Percentiles rank a stretch among this genome's conserved stretches.
These are phyloP conservation scores for Polia nebulosa DNA, from an alignment of 2,888 invertebrate species.

Conservation along the genomic window DNA sequence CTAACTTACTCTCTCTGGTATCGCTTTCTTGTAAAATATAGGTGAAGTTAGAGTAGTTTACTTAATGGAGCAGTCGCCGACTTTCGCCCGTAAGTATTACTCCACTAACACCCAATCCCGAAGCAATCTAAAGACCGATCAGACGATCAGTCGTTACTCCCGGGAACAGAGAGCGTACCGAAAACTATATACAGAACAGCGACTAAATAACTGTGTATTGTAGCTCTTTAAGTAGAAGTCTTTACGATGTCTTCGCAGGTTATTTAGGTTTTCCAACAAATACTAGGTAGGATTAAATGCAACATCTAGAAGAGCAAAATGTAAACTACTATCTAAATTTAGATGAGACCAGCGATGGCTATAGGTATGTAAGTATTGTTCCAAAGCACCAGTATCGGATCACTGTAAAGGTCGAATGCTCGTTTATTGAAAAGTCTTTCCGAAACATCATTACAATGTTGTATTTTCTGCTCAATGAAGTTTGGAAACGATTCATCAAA, in stretches of 20 bases:
- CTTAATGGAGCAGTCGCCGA: slow-evolving; percentile 80
- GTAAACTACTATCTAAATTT: not conserved
- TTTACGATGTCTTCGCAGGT: not conserved
- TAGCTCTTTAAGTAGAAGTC: not conserved
- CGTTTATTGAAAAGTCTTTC: too few relatives aligned
- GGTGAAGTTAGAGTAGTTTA: slow-evolving; percentile 81
- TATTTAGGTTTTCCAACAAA: slow-evolving; percentile 13
- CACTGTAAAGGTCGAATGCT: too few relatives aligned
- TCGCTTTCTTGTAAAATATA: slow-evolving; percentile 82
- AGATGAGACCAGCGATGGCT: too few relatives aligned
- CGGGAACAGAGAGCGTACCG: slow-evolving; percentile 12
- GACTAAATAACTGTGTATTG: slow-evolving; percentile 11
- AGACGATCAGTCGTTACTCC: slow-evolving; percentile 56
- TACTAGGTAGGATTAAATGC: not conserved
- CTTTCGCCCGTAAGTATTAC: slow-evolving; percentile 65
- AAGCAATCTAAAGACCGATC: slow-evolving; percentile 78
- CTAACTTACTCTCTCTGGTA: slow-evolving; percentile 74
- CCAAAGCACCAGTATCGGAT: too few relatives aligned
- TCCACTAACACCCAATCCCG: slow-evolving; percentile 73
- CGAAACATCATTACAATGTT: too few relatives aligned
- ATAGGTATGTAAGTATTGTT: too few relatives aligned
- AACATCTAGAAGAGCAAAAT: not conserved
- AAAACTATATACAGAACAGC: slow-evolving; percentile 28
- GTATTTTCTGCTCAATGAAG: too few relatives aligned
- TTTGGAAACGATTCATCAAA: too few relatives aligned